phyloP scores from a whole-genome alignment of 2,888 invertebrate genomes.

The Fissipunctia ypsillon region DNA sequence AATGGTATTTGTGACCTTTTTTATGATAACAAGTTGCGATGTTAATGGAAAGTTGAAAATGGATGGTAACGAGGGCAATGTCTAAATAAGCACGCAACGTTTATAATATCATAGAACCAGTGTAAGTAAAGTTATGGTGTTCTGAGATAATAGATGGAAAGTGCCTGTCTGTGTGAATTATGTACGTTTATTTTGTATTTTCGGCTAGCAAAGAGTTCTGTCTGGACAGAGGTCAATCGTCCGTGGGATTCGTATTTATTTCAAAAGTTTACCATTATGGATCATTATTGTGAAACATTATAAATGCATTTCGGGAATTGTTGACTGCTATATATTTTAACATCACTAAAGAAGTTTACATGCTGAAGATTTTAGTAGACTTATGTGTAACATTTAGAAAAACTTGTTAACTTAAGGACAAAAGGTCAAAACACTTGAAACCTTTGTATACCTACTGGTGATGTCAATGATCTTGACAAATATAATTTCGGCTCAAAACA shows the following conservation, averaged over 20 bases:
- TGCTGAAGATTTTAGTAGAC: not conserved
- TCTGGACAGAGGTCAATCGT: conserved; percentile 12
- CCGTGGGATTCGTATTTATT: conserved; percentile 4
- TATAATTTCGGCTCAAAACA: conserved; percentile 31
- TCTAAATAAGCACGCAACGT: conserved; percentile 37
- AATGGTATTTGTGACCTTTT: conserved; percentile 23
- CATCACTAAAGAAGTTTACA: not conserved
- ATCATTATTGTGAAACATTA: not conserved
- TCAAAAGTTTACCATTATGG: not conserved
- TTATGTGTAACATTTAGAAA: not conserved
- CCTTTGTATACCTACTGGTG: conserved; percentile 17
- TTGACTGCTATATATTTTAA: not conserved
- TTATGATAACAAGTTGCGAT: conserved; percentile 41
- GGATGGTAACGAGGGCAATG: conserved; percentile 53
- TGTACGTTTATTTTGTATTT: conserved; percentile 9
- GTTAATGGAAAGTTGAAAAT: conserved; percentile 58
- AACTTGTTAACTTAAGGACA: too few species aligned
- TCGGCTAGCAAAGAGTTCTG: not conserved
- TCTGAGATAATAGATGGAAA: conserved; percentile 59
- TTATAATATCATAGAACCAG: conserved; percentile 25
- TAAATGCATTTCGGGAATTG: not conserved
- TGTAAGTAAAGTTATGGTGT: conserved; percentile 1
- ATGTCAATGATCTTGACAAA: conserved; percentile 45
- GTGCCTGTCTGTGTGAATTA: conserved; percentile 26
- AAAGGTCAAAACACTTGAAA: not conserved